Conservation (phyloP, 2,113 vertebrate genomes). For the Erythrolamprus reginae region DNA sequence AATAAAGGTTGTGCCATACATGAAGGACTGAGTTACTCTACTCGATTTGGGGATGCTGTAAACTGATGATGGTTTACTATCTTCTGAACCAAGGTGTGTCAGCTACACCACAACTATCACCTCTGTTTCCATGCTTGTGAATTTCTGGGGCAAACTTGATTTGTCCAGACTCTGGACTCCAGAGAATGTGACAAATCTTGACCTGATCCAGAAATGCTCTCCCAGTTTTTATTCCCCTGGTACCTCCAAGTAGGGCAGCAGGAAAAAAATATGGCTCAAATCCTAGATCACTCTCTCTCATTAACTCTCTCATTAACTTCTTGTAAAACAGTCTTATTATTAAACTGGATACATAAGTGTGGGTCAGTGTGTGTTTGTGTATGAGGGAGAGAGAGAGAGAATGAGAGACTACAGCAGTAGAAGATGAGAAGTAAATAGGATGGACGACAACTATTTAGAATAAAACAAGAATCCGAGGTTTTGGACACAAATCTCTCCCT, state of each 20-base stretch:
- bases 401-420: neutral
- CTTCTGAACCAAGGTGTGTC: neutral
- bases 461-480: neutral
- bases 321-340: neutral
- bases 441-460: neutral
- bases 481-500: neutral
- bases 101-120: neutral
- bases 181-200: neutral
- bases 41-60: neutral
- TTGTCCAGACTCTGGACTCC: too few species aligned
- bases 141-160: neutral
- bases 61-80: neutral
- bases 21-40: neutral
- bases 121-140: neutral
- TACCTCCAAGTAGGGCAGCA: neutral
- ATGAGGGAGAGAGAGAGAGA: neutral
- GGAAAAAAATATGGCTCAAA: neutral
- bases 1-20: neutral
- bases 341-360: neutral
- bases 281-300: too few species aligned
- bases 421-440: neutral
- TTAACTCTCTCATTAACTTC: neutral
- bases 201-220: neutral
- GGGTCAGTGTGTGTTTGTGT: neutral
- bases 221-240: neutral